Base-by-base conservation (phyloP, 1,140 invertebrate species). In the Drosophila rhopaloa region DNA sequence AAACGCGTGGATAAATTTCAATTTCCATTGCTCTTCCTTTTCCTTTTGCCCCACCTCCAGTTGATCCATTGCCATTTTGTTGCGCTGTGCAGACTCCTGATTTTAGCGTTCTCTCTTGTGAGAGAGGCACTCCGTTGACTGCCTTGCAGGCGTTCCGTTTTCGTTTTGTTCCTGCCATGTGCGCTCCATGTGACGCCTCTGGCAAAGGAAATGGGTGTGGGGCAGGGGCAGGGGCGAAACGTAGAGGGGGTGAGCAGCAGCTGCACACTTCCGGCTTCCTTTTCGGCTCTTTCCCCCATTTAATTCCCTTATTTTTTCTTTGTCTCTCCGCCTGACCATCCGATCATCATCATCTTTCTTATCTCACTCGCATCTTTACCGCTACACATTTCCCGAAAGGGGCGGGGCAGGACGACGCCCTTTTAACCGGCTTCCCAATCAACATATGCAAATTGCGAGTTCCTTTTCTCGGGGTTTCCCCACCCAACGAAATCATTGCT, bases 231-330 rank as follows among this genome's bases (percentile, higher is more conserved):
- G 16, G 16, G 16, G 1, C 29, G 10, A 16, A 16, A 14, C 13
- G 27, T 2, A n/a, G 14, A 13, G 24, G 24, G 55, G 16, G 37
- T 29, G 54, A 35, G 62, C 38, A 53, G 67, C 54, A 73, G 71
- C 73, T 76, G 73, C 75, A 77, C 62, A 86, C 82, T 86, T 86
- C 83, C 83, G 83, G 79, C 71, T 88, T 81, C 60, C 60, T 60
- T 59, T 50, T 16, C 16, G 67, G 40, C 27, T 29, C 19, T 47
- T 24, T 40, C 11, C 40, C 24, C 16, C 57, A 27, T 32, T 16
- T 61, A 19, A 81, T 10, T 76, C 50, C 48, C 63, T 47, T 61
- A 29, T 50, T 29, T 48, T 65, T 57, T 24, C 53, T 61, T 48
- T 74, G 24, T 47, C 54, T 51, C 47, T 48, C 32, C 24, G 9